Conservation (phyloP, 2,113 vertebrate genomes). For the Pollimyrus isidori region DNA sequence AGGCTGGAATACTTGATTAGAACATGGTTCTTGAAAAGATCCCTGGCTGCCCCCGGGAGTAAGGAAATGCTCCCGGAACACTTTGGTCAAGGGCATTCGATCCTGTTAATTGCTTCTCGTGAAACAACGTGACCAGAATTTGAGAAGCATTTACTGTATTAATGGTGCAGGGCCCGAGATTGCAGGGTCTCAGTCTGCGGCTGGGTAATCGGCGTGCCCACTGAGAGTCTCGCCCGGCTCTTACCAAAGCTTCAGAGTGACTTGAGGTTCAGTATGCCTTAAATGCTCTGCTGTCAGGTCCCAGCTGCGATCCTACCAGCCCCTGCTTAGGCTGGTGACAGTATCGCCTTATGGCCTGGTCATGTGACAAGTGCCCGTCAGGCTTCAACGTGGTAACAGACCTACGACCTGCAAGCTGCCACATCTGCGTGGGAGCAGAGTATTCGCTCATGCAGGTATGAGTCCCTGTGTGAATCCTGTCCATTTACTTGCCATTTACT, state of each 20-base stretch:
- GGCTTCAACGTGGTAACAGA: neutral
- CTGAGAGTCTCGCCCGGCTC: neutral
- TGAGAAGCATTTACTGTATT: slow-evolving; percentile 9
- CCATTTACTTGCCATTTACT: neutral
- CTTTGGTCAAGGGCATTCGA: slow-evolving; percentile 41
- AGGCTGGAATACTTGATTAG: neutral
- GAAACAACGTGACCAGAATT: slow-evolving; percentile 34
- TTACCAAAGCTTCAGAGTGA: neutral
- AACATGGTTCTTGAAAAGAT: neutral
- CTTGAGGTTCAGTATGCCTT: neutral
- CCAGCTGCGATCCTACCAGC: neutral
- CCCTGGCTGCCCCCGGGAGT: neutral
- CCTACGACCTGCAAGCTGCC: neutral
- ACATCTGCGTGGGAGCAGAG: neutral
- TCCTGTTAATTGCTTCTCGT: slow-evolving; percentile 46
- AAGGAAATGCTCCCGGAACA: neutral
- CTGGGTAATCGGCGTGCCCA: slow-evolving; percentile 14
- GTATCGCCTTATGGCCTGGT: neutral
- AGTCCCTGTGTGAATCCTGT: neutral
- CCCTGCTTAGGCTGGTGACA: neutral
- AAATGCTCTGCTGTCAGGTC: neutral
- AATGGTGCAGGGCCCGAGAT: neutral
- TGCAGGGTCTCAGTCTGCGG: neutral
- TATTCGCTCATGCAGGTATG: neutral
- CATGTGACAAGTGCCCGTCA: neutral